Percentiles rank a stretch among this genome's conserved stretches.
Conservation (phyloP, 2,113 vertebrate genomes). For the Isurus oxyrinchus region DNA sequence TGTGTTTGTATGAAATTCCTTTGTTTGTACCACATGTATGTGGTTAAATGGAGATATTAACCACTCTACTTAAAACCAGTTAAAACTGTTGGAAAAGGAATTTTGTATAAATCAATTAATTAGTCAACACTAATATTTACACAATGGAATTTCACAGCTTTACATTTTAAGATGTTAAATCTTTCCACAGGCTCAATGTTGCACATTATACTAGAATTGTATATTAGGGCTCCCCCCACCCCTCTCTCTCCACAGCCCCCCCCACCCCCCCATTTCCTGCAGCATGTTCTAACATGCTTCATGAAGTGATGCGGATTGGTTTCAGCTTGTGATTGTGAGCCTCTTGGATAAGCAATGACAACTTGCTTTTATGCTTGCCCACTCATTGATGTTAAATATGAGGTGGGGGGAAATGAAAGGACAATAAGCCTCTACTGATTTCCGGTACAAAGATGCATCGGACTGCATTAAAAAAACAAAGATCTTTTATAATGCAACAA, state of each 20-base stretch:
- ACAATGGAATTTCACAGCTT: neutral
- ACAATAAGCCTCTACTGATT: neutral
- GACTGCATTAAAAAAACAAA: neutral
- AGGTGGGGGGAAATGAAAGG: neutral
- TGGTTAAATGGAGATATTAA: neutral
- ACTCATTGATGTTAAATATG: neutral
- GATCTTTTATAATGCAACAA: neutral
- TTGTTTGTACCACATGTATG: neutral
- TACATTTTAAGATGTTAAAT: neutral
- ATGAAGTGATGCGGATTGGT: neutral
- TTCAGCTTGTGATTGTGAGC: neutral
- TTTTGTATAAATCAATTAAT: neutral
- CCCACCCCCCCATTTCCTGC: neutral
- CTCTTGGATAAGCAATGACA: neutral
- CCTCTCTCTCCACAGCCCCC: too few relatives aligned
- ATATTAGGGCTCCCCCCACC: too few relatives aligned
- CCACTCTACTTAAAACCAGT: neutral
- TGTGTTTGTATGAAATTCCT: neutral
- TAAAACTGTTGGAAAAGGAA: neutral
- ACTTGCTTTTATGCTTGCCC: neutral
- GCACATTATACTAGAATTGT: neutral
- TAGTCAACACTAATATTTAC: slow-evolving; percentile 13
- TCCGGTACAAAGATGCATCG: neutral
- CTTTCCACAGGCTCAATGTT: neutral
- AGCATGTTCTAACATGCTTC: neutral